phyloP scores from a whole-genome alignment of 2,113 vertebrate genomes.

The Calonectris borealis region DNA sequence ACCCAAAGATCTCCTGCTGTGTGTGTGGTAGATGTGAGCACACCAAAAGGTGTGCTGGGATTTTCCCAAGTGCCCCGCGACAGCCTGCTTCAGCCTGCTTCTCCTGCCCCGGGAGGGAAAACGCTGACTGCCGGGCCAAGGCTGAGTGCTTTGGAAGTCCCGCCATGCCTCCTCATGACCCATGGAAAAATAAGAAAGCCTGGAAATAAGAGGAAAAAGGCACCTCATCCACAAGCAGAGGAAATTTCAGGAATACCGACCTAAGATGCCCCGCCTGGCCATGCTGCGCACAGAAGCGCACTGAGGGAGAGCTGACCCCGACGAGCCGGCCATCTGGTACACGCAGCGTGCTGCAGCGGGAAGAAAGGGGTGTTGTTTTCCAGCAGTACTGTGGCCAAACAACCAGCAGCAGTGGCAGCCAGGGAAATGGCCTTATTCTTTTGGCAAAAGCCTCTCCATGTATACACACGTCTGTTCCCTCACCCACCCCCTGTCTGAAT shows the following conservation, averaged over 20 bases:
- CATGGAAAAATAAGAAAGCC: background rate
- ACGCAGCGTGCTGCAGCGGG: accelerated
- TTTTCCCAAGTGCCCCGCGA: background rate
- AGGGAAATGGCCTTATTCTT: constrained; percentile 1
- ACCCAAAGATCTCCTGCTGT: background rate
- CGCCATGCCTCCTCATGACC: accelerated
- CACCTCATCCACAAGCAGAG: background rate
- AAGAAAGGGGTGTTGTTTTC: background rate
- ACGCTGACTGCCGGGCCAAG: accelerated
- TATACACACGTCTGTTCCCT: background rate
- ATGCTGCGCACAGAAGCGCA: accelerated
- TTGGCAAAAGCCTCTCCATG: background rate
- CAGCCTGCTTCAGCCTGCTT: background rate
- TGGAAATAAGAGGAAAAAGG: background rate
- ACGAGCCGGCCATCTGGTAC: background rate
- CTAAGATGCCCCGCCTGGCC: background rate
- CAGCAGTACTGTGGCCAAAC: background rate
- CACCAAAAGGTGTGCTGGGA: background rate
- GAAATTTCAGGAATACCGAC: background rate
- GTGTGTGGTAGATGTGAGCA: background rate
- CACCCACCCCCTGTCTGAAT: constrained; percentile 19
- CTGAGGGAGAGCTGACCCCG: background rate
- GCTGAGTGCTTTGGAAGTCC: background rate
- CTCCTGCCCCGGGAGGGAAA: background rate
- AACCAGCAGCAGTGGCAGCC: background rate